Evolutionary conservation across 2,888 invertebrate species (phyloP).

Genomic region (Melinaea menophilus): DNA sequence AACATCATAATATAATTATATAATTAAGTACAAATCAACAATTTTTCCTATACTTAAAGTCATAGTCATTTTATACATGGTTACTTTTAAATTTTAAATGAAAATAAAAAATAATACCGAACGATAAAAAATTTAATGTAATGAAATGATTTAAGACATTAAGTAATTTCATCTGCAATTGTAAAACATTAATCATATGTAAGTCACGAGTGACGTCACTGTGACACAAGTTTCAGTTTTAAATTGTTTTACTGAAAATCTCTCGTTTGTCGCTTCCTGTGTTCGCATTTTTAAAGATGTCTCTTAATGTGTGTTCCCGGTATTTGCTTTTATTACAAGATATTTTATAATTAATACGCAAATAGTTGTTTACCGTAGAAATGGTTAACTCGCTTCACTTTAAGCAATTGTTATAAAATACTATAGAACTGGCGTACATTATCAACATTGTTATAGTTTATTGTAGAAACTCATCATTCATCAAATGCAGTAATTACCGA

Average conservation of each 20-base stretch:
- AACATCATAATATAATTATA: no score
- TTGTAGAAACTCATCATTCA: no score
- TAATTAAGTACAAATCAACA: no score
- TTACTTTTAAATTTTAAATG: neutral
- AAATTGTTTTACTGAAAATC: conserved; percentile 34
- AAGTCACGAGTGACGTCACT: conserved; percentile 25
- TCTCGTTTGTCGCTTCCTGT: conserved; percentile 47
- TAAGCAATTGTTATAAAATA: no score
- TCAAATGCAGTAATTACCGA: conserved; percentile 25
- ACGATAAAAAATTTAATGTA: neutral
- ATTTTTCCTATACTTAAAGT: no score
- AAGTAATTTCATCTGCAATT: conserved; percentile 2
- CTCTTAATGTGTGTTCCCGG: conserved; percentile 32
- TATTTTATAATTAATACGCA: no score
- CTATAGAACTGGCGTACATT: no score
- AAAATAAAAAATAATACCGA: neutral
- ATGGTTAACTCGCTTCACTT: no score
- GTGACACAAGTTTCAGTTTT: conserved; percentile 25
- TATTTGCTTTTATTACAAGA: conserved; percentile 17
- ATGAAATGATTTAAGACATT: neutral
- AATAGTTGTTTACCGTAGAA: no score
- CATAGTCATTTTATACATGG: neutral
- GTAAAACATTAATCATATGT: conserved; percentile 8
- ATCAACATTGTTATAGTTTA: no score
- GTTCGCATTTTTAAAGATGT: conserved; percentile 54